Evolutionary conservation across 2,797 vertebrate genomes (phyloP).

Genomic region (Benthosema pterotum): DNA sequence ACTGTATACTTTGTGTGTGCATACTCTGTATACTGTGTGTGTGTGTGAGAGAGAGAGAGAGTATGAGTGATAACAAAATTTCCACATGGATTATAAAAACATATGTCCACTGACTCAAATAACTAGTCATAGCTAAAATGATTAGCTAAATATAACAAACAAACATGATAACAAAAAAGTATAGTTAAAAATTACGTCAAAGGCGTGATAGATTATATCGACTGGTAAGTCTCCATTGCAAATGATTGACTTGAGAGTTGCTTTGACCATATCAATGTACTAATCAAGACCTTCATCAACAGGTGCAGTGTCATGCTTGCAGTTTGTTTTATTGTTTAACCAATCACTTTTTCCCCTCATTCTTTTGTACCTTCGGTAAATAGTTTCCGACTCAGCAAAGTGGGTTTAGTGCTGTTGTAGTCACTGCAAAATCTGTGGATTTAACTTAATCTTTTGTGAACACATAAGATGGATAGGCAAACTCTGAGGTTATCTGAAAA

Average conservation of each 20-base stretch:
- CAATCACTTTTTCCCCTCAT: not conserved
- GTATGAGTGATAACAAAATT: too few species aligned
- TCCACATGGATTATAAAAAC: too few species aligned
- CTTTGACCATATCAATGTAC: not conserved
- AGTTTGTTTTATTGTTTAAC: not conserved
- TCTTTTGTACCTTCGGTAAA: not conserved
- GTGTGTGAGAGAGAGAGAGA: too few species aligned
- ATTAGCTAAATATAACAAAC: too few species aligned
- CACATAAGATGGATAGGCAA: constrained; percentile 4
- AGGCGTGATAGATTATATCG: too few species aligned
- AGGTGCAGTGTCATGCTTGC: not conserved
- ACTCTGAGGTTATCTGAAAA: constrained; percentile 29
- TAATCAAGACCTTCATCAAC: not conserved
- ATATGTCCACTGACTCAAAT: not conserved
- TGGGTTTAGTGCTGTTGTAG: constrained; percentile 5
- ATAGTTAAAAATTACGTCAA: too few species aligned
- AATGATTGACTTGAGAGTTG: not conserved
- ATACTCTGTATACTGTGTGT: too few species aligned
- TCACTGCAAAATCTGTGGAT: constrained; percentile 1
- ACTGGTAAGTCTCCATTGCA: too few species aligned
- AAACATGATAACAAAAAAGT: too few species aligned
- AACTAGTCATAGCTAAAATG: not conserved
- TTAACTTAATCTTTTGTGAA: constrained; percentile 17
- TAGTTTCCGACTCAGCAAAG: constrained; percentile 17
- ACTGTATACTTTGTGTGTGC: too few species aligned